These are phyloP conservation scores for Nudaria mundana DNA, from an alignment of 2,888 invertebrate species.

Conservation along the genomic window DNA sequence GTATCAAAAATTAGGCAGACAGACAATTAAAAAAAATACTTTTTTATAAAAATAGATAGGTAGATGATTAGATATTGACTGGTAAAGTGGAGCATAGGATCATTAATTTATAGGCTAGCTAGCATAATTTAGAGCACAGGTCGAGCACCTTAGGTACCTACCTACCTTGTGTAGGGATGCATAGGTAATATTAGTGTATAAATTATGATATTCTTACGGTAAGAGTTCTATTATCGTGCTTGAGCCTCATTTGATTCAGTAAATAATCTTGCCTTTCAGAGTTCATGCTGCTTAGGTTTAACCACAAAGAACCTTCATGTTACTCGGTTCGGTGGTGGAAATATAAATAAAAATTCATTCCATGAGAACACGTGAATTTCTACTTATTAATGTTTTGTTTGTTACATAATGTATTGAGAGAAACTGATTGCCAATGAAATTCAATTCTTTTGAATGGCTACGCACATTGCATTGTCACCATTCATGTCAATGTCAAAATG, in stretches of 20 bases:
- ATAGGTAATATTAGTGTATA: no score
- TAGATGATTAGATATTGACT: no score
- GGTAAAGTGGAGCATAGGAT: no score
- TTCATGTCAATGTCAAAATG: constrained; percentile 7
- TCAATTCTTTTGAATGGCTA: constrained; percentile 10
- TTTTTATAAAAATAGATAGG: no score
- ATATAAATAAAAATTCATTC: constrained; percentile 22
- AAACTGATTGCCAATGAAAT: constrained; percentile 3
- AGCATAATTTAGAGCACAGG: no score
- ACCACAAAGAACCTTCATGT: constrained; percentile 30
- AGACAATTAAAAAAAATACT: no score
- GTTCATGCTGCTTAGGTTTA: constrained; percentile 49
- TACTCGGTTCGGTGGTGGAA: constrained; percentile 15
- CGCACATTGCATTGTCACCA: constrained; percentile 1
- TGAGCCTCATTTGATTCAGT: constrained; percentile 50
- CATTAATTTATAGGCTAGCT: no score
- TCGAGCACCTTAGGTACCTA: no score
- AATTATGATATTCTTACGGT: constrained; percentile 43
- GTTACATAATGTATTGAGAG: constrained; percentile 24
- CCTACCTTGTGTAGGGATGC: no score
- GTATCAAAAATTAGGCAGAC: no score
- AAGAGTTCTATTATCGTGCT: constrained; percentile 50
- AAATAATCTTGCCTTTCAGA: constrained; percentile 48
- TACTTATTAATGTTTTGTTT: constrained; percentile 16
- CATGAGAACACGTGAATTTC: constrained; percentile 38